Conservation (phyloP, 1,140 invertebrate species). For the silkworm (Bombyx mori) region DNA sequence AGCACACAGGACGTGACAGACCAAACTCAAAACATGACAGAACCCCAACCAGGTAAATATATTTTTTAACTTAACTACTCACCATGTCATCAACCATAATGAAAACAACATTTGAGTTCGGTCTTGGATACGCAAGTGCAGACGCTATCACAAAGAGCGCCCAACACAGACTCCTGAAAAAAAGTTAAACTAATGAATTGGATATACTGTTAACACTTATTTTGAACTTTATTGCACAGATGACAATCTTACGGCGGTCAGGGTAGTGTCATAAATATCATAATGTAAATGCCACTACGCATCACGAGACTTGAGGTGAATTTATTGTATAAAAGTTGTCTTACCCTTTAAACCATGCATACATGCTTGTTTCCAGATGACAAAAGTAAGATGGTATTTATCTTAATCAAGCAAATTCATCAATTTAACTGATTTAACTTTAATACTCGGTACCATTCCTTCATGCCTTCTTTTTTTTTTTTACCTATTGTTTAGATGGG, state of each 20-base stretch:
- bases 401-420: not conserved
- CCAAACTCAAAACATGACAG: no score
- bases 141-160: constrained; percentile 13
- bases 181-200: not conserved
- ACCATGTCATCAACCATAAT: constrained; percentile 77
- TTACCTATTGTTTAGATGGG: no score
- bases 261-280: no score
- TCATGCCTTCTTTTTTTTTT: no score
- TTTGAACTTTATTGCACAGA: not conserved
- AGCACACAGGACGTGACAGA: no score
- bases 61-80: constrained; percentile 20
- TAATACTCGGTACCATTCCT: no score
- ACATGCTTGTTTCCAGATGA: not conserved
- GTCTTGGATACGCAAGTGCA: constrained; percentile 18
- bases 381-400: not conserved
- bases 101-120: constrained; percentile 71
- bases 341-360: not conserved
- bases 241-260: not conserved
- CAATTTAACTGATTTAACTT: not conserved
- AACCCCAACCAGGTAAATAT: no score
- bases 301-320: not conserved
- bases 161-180: constrained; percentile 27
- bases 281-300: no score
- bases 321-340: not conserved
- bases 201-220: not conserved